Evolutionary conservation across 2,797 vertebrate genomes (phyloP), one percentile per base, ranked within the genome.

Genomic region (Meriones psammophilus): DNA sequence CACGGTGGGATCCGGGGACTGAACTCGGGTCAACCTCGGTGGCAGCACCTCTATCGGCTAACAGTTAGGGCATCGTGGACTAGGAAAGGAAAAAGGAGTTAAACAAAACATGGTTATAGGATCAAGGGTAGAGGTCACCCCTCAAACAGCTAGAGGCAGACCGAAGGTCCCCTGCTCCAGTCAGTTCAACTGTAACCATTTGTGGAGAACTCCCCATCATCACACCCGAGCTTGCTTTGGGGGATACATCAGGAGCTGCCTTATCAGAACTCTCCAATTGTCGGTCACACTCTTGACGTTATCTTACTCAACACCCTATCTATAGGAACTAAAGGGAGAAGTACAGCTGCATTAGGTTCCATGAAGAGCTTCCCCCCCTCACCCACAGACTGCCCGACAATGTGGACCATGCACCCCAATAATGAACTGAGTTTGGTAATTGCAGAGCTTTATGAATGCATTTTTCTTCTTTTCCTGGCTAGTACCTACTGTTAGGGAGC

Each of bases 331-430:
- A 26, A 66, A 85, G 26, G 6, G 39, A 92, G n/a, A 88, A 39
- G 28, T 20, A 30, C 17, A 2, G 36, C 36, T 58, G 76, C 24
- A 6, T 69, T 80, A 60, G 84, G 14, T 76, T 60, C 54, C 4
- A 78, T 46, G 69, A 71, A 87, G 69, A 78, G 8, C 60, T 42
- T 87, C 66, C 81, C 13, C 79, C 66, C 42, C 54, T 91, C 2
- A 66, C 8, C 5, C 62, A 4, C 24, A 78, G 42, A 86, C 69
- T 77, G 92, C 92, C 89, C 87, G 69, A 94, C 60, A 85, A 88
- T 42, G 73, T 42, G 8, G 36, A 71, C 6, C 20, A 0, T 73
- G 60, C 14, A 56, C 39, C 2, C 5, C 15, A 20, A 81, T 77
- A 14, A 26, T 73, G 30, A 58, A 89, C 78, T 60, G 54, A 69